phyloP scores from a whole-genome alignment of 2,797 vertebrate species.

The Sandelia bainsii region DNA sequence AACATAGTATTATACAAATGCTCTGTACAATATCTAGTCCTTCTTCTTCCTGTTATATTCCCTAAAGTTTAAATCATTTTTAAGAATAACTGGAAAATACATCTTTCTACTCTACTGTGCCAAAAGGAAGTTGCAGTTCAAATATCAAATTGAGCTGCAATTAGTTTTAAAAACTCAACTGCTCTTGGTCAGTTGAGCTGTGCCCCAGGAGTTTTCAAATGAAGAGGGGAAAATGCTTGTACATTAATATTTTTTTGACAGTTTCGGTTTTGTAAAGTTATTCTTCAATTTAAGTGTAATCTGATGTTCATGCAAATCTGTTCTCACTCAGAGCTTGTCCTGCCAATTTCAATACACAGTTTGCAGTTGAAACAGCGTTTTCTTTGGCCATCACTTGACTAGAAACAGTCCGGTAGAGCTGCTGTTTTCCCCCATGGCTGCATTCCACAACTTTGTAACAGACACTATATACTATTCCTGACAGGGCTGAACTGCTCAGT shows the following conservation, averaged over 20 bases:
- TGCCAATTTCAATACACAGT: constrained; percentile 26
- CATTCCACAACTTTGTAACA: constrained; percentile 22
- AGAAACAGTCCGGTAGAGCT: constrained; percentile 13
- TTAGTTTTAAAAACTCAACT: constrained; percentile 10
- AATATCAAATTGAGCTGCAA: not conserved
- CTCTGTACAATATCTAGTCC: not conserved
- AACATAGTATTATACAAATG: not conserved
- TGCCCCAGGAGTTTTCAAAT: constrained; percentile 2
- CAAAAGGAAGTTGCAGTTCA: constrained; percentile 11
- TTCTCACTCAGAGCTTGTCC: constrained; percentile 7
- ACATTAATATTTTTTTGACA: not conserved
- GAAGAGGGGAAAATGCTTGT: constrained; percentile 2
- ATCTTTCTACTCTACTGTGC: not conserved
- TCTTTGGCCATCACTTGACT: constrained; percentile 22
- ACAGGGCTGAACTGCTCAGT: constrained; percentile 4
- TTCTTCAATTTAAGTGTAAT: constrained; percentile 3
- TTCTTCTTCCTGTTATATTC: not conserved
- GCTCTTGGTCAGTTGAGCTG: constrained; percentile 12
- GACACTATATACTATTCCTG: constrained; percentile 17
- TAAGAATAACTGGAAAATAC: not conserved
- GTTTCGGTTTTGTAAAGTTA: not conserved
- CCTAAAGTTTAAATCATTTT: not conserved
- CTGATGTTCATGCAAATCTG: constrained; percentile 6
- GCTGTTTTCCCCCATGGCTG: constrained; percentile 7
- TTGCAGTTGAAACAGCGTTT: constrained; percentile 30